phyloP scores from a whole-genome alignment of 1,140 invertebrate species.

The Cylas formicarius region DNA sequence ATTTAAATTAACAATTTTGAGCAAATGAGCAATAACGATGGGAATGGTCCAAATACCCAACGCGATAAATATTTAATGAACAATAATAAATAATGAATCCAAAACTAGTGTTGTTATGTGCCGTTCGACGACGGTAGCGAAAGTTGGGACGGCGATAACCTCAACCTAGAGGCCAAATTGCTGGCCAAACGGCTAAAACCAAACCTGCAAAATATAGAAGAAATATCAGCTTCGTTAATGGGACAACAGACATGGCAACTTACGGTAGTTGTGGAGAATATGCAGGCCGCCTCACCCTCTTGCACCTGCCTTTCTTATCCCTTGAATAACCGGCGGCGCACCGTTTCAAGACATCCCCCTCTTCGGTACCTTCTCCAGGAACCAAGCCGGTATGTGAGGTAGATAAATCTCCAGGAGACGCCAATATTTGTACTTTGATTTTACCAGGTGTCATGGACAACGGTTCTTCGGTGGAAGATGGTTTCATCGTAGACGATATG shows the following conservation, averaged over 20 bases:
- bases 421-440: conserved; percentile 31
- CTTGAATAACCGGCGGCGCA: conserved; percentile 33
- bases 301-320: conserved; percentile 38
- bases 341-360: conserved; percentile 26
- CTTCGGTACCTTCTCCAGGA: conserved; percentile 17
- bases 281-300: conserved; percentile 31
- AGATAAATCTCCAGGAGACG: conserved; percentile 6
- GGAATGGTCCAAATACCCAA: too few species aligned
- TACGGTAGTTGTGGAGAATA: conserved; percentile 28
- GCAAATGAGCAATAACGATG: too few species aligned
- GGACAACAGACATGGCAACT: conserved; percentile 16
- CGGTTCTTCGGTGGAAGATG: conserved; percentile 2
- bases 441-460: conserved; percentile 20
- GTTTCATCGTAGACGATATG: too few species aligned
- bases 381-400: conserved; percentile 9
- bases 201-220: conserved; percentile 24
- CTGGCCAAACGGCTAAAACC: conserved; percentile 28
- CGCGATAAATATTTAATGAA: too few species aligned
- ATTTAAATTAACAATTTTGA: too few species aligned
- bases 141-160: too few species aligned
- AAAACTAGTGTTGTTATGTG: too few species aligned
- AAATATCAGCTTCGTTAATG: conserved; percentile 9
- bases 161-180: conserved; percentile 28
- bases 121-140: too few species aligned
- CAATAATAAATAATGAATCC: too few species aligned